A percentile compares a stretch with the other conserved stretches of the same genome.
Evolutionary conservation across 2,888 invertebrate species (phyloP).

Genomic region (Leuctra nigra): DNA sequence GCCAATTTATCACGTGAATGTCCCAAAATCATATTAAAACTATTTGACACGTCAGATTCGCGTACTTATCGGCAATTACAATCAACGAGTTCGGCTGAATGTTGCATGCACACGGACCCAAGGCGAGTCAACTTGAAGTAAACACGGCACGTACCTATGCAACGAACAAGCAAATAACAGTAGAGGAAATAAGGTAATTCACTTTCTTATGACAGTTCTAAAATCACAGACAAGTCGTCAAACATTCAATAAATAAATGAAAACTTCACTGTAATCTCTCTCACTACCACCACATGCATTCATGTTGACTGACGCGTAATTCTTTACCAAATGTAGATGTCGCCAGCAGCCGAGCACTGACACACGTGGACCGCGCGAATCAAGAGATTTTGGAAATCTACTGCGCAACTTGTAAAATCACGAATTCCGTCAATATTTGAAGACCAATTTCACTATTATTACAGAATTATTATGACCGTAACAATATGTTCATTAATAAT

Average conservation of each 20-base stretch:
- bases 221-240: not conserved
- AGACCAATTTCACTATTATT: not conserved
- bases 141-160: too few species aligned
- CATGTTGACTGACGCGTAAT: slow-evolving; percentile 27
- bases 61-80: slow-evolving; percentile 5
- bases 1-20: not conserved
- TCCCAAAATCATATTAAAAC: not conserved
- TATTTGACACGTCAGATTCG: slow-evolving; percentile 5
- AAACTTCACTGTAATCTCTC: not conserved
- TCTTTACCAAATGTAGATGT: slow-evolving; percentile 20
- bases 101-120: not conserved
- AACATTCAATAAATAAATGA: not conserved
- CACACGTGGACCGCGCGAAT: slow-evolving; percentile 16
- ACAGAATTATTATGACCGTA: not conserved
- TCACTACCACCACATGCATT: slow-evolving; percentile 12
- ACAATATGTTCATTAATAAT: not conserved
- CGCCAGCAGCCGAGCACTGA: slow-evolving; percentile 17
- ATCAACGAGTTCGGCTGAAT: not conserved
- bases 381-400: not conserved
- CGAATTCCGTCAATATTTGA: not conserved
- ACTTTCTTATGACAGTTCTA: not conserved
- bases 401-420: slow-evolving; percentile 10
- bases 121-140: too few species aligned
- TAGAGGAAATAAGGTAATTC: not conserved
- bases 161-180: not conserved